Percentiles rank a stretch among this genome's conserved stretches.
These are phyloP conservation scores for Drosophila takahashii DNA, from an alignment of 1,140 invertebrate species.

Conservation along the genomic window DNA sequence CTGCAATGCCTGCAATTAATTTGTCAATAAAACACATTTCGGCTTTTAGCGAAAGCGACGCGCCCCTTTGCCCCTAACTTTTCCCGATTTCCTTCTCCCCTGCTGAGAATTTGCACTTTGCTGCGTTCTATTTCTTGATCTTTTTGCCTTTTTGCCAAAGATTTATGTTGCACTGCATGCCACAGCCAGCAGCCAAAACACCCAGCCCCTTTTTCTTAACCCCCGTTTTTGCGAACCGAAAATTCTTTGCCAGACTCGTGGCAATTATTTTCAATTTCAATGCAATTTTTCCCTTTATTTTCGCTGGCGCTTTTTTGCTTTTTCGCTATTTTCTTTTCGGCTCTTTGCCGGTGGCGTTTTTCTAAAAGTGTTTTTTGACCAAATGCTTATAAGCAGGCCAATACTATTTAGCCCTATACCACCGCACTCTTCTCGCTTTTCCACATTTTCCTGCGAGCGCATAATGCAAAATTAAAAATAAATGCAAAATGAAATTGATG, in stretches of 20 bases:
- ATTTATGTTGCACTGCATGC: slow-evolving; percentile 74
- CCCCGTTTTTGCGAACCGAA: slow-evolving; percentile 1
- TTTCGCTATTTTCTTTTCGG: slow-evolving; percentile 19
- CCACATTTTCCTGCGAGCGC: neutral
- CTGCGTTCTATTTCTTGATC: slow-evolving; percentile 40
- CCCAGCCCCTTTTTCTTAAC: neutral
- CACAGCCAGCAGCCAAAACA: slow-evolving; percentile 33
- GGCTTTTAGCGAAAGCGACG: slow-evolving; percentile 67
- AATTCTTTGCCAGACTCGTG: slow-evolving; percentile 63
- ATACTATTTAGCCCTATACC: slow-evolving; percentile 15
- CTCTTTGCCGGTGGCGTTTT: slow-evolving; percentile 44
- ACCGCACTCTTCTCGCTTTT: neutral
- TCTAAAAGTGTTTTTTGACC: slow-evolving; percentile 51
- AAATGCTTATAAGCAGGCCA: slow-evolving; percentile 31
- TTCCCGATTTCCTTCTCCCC: slow-evolving; percentile 12
- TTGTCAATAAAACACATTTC: slow-evolving; percentile 83
- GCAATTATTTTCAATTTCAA: slow-evolving; percentile 74
- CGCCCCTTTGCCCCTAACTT: slow-evolving; percentile 12
- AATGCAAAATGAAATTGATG: slow-evolving; percentile 14
- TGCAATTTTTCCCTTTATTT: slow-evolving; percentile 51
- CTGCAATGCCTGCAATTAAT: slow-evolving; percentile 79
- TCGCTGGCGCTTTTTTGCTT: slow-evolving; percentile 10
- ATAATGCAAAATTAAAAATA: slow-evolving; percentile 31
- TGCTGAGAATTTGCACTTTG: slow-evolving; percentile 35
- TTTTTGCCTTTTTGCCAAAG: slow-evolving; percentile 52